Evolutionary conservation across 92 coral and sea anemone species (phyloP).

Genomic region (Porites rus): DNA sequence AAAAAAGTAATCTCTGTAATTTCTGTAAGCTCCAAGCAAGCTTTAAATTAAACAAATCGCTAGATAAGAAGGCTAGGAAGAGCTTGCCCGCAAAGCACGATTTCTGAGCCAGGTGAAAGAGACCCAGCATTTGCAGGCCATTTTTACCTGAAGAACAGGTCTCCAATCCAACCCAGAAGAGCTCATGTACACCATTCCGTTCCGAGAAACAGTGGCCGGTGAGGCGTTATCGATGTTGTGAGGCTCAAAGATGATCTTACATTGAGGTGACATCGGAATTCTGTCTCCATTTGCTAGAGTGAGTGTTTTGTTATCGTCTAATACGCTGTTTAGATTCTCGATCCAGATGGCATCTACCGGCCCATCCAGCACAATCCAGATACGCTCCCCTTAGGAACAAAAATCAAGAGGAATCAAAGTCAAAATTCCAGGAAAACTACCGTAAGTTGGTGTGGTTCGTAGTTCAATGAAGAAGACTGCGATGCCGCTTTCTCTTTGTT

Average conservation of each 20-base stretch:
- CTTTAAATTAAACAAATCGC: too few species aligned
- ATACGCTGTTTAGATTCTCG: slow-evolving; percentile 86
- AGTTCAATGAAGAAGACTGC: too few species aligned
- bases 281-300: slow-evolving; percentile 92
- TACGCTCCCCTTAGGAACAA: slow-evolving; percentile 69
- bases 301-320: slow-evolving; percentile 89
- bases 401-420: too few species aligned
- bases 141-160: slow-evolving; percentile 75
- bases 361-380: slow-evolving; percentile 92
- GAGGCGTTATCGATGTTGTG: slow-evolving; percentile 92
- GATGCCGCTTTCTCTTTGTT: too few species aligned
- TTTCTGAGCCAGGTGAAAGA: background rate
- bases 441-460: too few species aligned
- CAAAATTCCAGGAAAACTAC: background rate
- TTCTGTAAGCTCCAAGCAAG: too few species aligned
- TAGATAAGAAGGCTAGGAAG: too few species aligned
- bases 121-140: background rate
- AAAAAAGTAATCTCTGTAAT: too few species aligned
- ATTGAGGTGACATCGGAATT: slow-evolving; percentile 91
- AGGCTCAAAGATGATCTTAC: slow-evolving; percentile 90
- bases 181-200: slow-evolving; percentile 97
- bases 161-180: slow-evolving; percentile 93
- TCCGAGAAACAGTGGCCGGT: slow-evolving; percentile 92
- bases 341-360: slow-evolving; percentile 93
- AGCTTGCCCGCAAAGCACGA: background rate